phyloP scores from a whole-genome alignment of 2,888 invertebrate species.

The Agonum fuliginosum region DNA sequence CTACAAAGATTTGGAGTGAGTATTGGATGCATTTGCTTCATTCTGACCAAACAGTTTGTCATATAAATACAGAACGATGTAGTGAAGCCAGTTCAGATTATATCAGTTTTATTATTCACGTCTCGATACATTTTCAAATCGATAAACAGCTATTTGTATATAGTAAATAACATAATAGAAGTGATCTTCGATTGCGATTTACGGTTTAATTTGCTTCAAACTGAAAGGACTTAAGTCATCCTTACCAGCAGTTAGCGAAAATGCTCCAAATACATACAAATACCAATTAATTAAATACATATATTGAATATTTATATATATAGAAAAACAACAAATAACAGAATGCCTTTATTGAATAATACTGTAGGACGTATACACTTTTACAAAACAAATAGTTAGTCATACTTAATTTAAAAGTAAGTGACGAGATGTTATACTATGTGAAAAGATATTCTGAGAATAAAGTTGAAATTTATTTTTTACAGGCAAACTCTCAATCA shows the following conservation, averaged over 20 bases:
- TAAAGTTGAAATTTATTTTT: conserved; percentile 58
- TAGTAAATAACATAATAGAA: conserved; percentile 38
- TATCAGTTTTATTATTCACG: conserved; percentile 12
- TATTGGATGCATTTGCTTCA: too few relatives aligned
- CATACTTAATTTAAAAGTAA: conserved; percentile 69
- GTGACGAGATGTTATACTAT: conserved; percentile 55
- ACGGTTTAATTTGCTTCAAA: conserved; percentile 57
- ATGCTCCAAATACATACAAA: conserved; percentile 60
- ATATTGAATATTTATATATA: conserved; percentile 61
- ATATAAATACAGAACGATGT: too few relatives aligned
- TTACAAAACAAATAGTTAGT: conserved; percentile 71
- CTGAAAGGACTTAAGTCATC: conserved; percentile 29
- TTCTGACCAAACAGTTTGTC: too few relatives aligned
- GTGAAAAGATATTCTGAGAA: conserved; percentile 56
- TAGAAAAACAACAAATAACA: conserved; percentile 72
- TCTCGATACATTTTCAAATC: conserved; percentile 8
- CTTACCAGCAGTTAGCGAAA: conserved; percentile 47
- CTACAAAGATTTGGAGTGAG: too few relatives aligned
- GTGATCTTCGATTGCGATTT: conserved; percentile 16
- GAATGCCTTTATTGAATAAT: conserved; percentile 73
- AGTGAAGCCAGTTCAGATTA: background rate
- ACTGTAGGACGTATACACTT: conserved; percentile 73
- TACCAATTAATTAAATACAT: conserved; percentile 58
- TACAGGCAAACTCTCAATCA: background rate
- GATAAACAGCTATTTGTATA: conserved; percentile 48